phyloP scores from a whole-genome alignment of 2,888 invertebrate species.

The Busseola fusca region DNA sequence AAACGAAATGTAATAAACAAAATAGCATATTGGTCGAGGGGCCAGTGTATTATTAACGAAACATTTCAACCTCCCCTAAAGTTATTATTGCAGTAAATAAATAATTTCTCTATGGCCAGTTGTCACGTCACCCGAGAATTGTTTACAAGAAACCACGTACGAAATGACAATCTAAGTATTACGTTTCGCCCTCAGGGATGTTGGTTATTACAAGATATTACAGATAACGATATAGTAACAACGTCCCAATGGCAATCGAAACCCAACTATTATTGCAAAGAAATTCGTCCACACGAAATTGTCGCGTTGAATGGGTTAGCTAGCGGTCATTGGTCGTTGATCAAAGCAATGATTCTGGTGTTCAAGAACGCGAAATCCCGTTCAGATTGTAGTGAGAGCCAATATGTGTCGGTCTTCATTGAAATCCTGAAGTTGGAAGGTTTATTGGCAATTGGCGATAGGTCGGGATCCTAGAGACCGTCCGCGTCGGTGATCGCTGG shows the following conservation, averaged over 20 bases:
- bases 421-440: constrained; percentile 72
- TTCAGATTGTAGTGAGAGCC: constrained; percentile 65
- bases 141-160: constrained; percentile 47
- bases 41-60: constrained; percentile 64
- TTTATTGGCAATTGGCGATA: constrained; percentile 78
- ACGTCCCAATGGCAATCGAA: constrained; percentile 45
- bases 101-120: constrained; percentile 67
- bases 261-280: constrained; percentile 40
- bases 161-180: constrained; percentile 53
- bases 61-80: constrained; percentile 62
- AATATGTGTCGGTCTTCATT: constrained; percentile 71
- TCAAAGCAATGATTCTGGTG: constrained; percentile 60
- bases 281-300: constrained; percentile 53
- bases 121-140: constrained; percentile 64
- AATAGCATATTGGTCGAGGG: constrained; percentile 62
- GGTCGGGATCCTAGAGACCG: constrained; percentile 59
- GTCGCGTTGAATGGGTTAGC: constrained; percentile 55
- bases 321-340: constrained; percentile 49
- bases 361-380: constrained; percentile 50
- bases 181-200: constrained; percentile 52
- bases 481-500: constrained; percentile 75
- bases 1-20: constrained; percentile 58
- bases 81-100: constrained; percentile 65
- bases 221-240: constrained; percentile 52
- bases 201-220: constrained; percentile 64